Conservation (phyloP, 1,140 invertebrate genomes). For the Marisa cornuarietis region DNA sequence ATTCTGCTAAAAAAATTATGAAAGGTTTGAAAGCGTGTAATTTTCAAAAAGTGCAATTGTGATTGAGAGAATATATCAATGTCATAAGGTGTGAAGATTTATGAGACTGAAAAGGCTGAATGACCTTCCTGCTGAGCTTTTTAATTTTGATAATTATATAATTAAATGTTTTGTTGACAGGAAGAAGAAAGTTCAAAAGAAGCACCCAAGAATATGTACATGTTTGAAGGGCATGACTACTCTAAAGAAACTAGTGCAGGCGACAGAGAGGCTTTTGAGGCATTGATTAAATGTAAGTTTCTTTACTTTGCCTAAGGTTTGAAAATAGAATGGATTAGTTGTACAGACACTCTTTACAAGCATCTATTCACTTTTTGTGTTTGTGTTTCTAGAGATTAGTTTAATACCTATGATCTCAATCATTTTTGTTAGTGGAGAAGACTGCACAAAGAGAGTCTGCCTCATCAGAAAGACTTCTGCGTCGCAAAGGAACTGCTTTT, state of each 20-base stretch:
- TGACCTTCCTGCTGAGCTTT: no score
- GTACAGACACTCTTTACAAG: no score
- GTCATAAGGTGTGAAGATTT: no score
- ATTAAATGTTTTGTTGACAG: neutral
- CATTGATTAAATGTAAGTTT: constrained; percentile 51
- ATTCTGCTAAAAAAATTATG: no score
- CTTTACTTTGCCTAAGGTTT: neutral
- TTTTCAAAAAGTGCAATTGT: no score
- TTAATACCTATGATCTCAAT: neutral
- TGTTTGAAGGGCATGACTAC: constrained; percentile 65
- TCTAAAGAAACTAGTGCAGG: constrained; percentile 56
- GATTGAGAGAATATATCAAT: no score
- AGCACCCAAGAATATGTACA: constrained; percentile 54
- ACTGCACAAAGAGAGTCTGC: constrained; percentile 29
- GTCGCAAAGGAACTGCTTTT: constrained; percentile 37
- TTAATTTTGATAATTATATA: no score
- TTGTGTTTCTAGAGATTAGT: no score
- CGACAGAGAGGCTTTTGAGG: constrained; percentile 58
- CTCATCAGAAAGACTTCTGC: constrained; percentile 38
- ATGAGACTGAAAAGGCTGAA: no score
- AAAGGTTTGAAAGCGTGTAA: no score
- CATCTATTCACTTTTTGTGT: no score
- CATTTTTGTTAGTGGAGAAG: constrained; percentile 44
- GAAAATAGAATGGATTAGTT: neutral
- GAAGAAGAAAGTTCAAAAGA: constrained; percentile 19